These are phyloP conservation scores for Erebia ligea DNA, from an alignment of 2,888 invertebrate genomes.

Conservation along the genomic window DNA sequence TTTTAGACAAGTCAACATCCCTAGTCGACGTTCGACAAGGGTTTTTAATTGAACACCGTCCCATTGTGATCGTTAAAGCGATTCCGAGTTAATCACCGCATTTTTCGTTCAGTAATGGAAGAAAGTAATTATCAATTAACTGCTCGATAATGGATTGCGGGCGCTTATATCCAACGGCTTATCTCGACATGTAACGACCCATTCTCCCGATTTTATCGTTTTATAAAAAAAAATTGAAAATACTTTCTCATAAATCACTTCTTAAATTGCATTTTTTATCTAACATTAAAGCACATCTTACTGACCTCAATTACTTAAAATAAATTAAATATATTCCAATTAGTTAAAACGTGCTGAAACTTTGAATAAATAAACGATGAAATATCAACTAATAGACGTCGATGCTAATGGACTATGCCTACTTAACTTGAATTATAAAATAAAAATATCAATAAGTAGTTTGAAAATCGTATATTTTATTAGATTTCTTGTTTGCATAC, in stretches of 20 bases:
- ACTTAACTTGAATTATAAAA: slow-evolving; percentile 3
- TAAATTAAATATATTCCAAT: not conserved
- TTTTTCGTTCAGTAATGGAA: slow-evolving; percentile 81
- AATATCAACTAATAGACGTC: not conserved
- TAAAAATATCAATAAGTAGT: not conserved
- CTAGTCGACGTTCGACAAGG: slow-evolving; percentile 75
- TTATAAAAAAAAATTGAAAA: slow-evolving; percentile 67
- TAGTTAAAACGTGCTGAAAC: not conserved
- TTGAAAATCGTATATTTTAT: not conserved
- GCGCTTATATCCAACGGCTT: slow-evolving; percentile 76
- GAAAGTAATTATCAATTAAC: slow-evolving; percentile 83
- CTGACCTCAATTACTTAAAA: not conserved
- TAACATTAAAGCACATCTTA: not conserved
- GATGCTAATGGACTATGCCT: not conserved
- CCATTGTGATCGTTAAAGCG: slow-evolving; percentile 81
- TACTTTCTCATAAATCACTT: slow-evolving; percentile 63
- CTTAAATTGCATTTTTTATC: slow-evolving; percentile 48
- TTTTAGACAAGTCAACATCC: slow-evolving; percentile 11
- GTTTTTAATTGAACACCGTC: slow-evolving; percentile 80
- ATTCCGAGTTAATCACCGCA: slow-evolving; percentile 80
- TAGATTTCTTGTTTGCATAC: not conserved
- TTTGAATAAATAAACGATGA: slow-evolving; percentile 8
- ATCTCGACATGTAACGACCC: slow-evolving; percentile 70
- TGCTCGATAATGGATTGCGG: slow-evolving; percentile 80
- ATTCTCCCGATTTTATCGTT: slow-evolving; percentile 63